Evolutionary conservation across 1,140 invertebrate species (phyloP).

Genomic region (Rhizoglyphus robini): DNA sequence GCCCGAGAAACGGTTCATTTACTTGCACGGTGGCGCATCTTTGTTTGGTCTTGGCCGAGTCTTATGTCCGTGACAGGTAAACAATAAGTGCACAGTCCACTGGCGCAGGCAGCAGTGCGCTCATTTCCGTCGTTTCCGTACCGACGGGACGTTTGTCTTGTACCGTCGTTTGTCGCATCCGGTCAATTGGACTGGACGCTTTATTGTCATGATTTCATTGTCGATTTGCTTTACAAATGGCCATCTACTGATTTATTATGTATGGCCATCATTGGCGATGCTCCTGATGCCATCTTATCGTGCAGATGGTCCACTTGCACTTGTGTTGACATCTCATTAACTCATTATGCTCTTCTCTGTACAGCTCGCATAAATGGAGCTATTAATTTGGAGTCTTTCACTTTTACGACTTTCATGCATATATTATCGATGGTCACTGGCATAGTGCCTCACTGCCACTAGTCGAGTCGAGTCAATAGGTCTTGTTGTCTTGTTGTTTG

Average conservation of each 20-base stretch:
- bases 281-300: neutral
- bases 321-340: conserved; percentile 18
- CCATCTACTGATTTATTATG: conserved; percentile 15
- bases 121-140: conserved; percentile 2
- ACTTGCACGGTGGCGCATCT: neutral
- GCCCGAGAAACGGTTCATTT: conserved; percentile 1
- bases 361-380: neutral
- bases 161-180: conserved; percentile 16
- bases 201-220: neutral
- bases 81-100: neutral
- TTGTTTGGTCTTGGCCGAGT: neutral
- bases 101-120: neutral
- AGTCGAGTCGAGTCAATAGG: neutral
- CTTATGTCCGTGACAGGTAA: conserved; percentile 15
- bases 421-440: neutral
- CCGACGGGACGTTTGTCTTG: conserved; percentile 13
- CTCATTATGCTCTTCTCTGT: neutral
- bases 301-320: neutral
- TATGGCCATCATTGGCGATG: neutral
- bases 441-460: neutral
- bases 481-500: neutral
- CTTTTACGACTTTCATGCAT: conserved; percentile 2
- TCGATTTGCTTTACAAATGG: conserved; percentile 18
- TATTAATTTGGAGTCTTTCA: neutral
- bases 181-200: conserved; percentile 14